Base-by-base conservation (phyloP, 2,888 invertebrate genomes). In the Hirtodrosophila histrioides region DNA sequence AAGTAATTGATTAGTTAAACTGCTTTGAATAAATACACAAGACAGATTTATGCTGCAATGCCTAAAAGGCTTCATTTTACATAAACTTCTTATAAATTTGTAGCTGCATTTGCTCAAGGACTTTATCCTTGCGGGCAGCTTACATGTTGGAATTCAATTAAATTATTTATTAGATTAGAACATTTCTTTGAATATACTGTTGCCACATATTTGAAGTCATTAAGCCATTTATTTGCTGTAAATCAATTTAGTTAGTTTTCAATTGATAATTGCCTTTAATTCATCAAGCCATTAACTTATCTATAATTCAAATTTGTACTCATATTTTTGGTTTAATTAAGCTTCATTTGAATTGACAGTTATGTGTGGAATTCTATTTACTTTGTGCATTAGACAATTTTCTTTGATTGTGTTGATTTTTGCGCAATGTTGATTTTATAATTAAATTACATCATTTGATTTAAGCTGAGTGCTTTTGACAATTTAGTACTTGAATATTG, bases 391-490 rank as follows among this genome's bases (percentile, higher is more conserved):
- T 36, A 1, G 8, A 29, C n/a, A 17, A 40, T 3, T 27, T 27
- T 27, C 40, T 41, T 7, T 27, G 12, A 8, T 36, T 11, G n/a
- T 35, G 24, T n/a, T 12, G 3, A 29, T 29, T 33, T 27, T 31
- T 6, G 31, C 10, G 17, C 11, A 29, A 35, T 35, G 24, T 63
- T n/a, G 11, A 40, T 31, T 51, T 8, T 9, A 37, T 37, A 33
- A 58, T 51, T n/a, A 3, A 44, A 61, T 50, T 10, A 10, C 3
- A 62, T 37, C 3, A 17, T 24, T 24, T 8, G 3, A 39, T 31
- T 33, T 10, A 10, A 24, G 31, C 24, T 51, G 11, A 51, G 55
- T 50, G 31, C 46, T 54, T 37, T 8, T 29, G 9, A 36, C 46
- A 46, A 29, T 37, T 29, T 7, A n/a, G n/a, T n/a, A 12, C 29